A percentile compares a stretch with the other conserved stretches of the same genome.
Evolutionary conservation across 2,113 vertebrate genomes (phyloP).

Genomic region (Panthera uncia): DNA sequence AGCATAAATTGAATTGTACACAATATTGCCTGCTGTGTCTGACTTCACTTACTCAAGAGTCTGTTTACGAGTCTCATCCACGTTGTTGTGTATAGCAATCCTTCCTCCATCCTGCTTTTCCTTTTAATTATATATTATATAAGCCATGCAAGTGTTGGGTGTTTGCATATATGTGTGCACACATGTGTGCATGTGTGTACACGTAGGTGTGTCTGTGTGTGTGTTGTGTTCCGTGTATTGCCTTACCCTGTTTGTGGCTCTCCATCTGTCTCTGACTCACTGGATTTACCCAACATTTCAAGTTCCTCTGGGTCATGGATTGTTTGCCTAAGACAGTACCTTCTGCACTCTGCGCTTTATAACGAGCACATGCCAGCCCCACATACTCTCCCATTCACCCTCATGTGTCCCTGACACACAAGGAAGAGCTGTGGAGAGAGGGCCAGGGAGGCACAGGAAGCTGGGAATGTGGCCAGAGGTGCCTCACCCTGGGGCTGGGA

Average conservation of each 20-base stretch:
- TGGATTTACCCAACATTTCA: neutral
- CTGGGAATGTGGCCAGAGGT: neutral
- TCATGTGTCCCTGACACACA: neutral
- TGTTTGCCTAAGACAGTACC: neutral
- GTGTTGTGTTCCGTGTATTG: neutral
- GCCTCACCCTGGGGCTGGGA: neutral
- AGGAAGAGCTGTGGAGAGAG: neutral
- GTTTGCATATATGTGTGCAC: accelerated
- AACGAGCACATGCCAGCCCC: neutral
- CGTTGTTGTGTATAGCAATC: neutral
- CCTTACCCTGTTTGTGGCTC: neutral
- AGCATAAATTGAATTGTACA: neutral
- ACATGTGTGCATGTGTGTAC: accelerated
- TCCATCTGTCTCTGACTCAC: neutral
- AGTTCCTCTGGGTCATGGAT: neutral
- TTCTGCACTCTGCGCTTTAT: accelerated
- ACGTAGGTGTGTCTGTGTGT: neutral
- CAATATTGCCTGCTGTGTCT: neutral
- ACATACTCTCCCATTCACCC: accelerated
- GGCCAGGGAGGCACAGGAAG: neutral
- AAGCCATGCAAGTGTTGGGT: neutral
- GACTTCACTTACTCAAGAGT: neutral
- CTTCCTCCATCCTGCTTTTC: neutral
- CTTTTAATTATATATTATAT: neutral
- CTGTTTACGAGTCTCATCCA: neutral